A percentile compares a stretch with the other conserved stretches of the same genome.
Conservation (phyloP, 1,140 invertebrate species). For the Scylla paramamosain region DNA sequence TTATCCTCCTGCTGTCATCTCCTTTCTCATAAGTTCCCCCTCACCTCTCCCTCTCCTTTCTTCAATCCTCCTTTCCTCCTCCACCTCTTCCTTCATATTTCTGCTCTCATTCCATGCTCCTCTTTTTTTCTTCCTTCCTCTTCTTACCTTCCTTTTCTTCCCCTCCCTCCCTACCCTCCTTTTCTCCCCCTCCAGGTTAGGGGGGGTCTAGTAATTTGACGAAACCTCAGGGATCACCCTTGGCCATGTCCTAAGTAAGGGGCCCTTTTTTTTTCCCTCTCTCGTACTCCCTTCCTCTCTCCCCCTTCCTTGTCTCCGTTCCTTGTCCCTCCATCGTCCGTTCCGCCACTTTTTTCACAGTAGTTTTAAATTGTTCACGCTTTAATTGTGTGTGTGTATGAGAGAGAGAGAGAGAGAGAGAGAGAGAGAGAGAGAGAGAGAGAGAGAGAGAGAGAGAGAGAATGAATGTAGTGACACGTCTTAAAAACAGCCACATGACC, state of each 20-base stretch:
- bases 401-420: too few relatives aligned
- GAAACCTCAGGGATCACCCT: not conserved
- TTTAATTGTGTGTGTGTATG: not conserved
- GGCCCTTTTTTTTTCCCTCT: not conserved
- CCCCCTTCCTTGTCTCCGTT: not conserved
- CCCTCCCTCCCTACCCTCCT: not conserved
- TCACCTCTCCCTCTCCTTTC: not conserved
- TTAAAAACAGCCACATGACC: too few relatives aligned
- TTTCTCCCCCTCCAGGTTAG: not conserved
- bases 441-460: too few relatives aligned
- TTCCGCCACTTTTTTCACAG: too few relatives aligned
- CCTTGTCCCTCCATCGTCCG: too few relatives aligned
- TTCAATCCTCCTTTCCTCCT: not conserved
- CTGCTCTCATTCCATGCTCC: not conserved
- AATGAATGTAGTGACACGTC: too few relatives aligned
- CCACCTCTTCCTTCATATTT: not conserved
- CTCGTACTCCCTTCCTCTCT: not conserved
- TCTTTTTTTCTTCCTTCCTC: not conserved
- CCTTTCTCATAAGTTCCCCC: not conserved
- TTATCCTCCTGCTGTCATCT: too few relatives aligned
- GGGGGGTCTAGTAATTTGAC: not conserved
- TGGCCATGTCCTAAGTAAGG: not conserved
- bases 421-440: too few relatives aligned
- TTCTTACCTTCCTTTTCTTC: not conserved
- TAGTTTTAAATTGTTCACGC: not conserved